Evolutionary conservation across 2,888 invertebrate genomes (phyloP).

Genomic region (Euspilapteryx auroguttella): DNA sequence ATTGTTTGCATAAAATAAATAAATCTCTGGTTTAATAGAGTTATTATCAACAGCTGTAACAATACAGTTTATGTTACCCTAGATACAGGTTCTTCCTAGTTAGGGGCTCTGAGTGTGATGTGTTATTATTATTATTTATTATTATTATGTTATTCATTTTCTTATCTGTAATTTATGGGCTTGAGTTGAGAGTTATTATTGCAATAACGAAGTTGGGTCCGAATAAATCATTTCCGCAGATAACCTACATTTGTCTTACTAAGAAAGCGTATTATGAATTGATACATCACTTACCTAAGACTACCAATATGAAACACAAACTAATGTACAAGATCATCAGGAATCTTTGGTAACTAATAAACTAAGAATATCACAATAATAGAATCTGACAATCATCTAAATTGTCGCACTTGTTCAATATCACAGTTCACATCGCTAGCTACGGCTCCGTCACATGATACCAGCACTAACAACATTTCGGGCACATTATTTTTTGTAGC

Average conservation of each 20-base stretch:
- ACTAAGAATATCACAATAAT: slow-evolving; percentile 52
- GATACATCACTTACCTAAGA: slow-evolving; percentile 48
- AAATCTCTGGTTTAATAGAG: no score
- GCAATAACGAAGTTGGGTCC: no score
- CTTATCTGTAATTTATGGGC: no score
- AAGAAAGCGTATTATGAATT: background rate
- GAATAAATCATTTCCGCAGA: no score
- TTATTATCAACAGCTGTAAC: no score
- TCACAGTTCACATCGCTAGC: slow-evolving; percentile 59
- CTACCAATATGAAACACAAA: slow-evolving; percentile 61
- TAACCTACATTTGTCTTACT: background rate
- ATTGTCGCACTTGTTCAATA: slow-evolving; percentile 42
- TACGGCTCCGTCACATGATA: slow-evolving; percentile 56
- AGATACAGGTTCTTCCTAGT: no score
- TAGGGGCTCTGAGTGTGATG: no score
- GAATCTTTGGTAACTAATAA: slow-evolving; percentile 61
- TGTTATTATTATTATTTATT: no score
- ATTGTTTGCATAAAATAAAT: no score
- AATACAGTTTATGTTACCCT: no score
- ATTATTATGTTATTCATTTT: no score
- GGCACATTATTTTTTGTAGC: slow-evolving; percentile 47
- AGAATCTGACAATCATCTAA: slow-evolving; percentile 51
- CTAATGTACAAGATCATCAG: slow-evolving; percentile 61
- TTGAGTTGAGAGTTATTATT: no score
- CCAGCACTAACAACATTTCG: slow-evolving; percentile 38